These are phyloP conservation scores for Agrotis ipsilon DNA, from an alignment of 2,888 invertebrate genomes.

Conservation along the genomic window DNA sequence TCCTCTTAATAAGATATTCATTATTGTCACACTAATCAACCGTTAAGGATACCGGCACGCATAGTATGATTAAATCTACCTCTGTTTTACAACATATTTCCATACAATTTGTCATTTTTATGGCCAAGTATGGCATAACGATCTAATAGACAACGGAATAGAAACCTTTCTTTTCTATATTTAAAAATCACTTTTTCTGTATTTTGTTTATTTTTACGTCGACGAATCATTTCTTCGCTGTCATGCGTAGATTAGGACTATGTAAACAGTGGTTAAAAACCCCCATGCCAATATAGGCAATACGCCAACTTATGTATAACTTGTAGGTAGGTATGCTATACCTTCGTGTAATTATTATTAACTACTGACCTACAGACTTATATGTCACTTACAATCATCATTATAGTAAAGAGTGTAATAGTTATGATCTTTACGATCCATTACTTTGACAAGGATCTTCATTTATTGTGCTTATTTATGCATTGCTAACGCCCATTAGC, in stretches of 20 bases:
- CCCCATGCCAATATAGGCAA: background rate
- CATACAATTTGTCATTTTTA: too few relatives aligned
- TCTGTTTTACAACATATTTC: too few relatives aligned
- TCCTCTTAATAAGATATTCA: conserved; percentile 7
- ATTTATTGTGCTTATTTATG: conserved; percentile 2
- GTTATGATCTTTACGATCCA: conserved; percentile 18
- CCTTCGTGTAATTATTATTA: conserved; percentile 3
- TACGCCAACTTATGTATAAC: background rate
- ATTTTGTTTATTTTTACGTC: too few relatives aligned
- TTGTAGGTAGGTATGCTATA: background rate
- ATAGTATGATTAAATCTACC: too few relatives aligned
- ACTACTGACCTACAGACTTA: conserved; percentile 1
- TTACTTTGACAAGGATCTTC: conserved; percentile 23
- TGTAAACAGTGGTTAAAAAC: background rate
- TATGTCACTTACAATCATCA: background rate
- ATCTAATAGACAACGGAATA: too few relatives aligned
- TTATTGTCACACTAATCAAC: conserved; percentile 1
- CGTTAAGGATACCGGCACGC: too few relatives aligned
- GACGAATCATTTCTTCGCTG: too few relatives aligned
- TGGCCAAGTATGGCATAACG: too few relatives aligned
- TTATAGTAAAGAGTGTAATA: conserved; percentile 4
- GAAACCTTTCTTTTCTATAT: too few relatives aligned
- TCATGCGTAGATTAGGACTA: too few relatives aligned
- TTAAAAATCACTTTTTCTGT: too few relatives aligned
- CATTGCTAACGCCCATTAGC: background rate